Base-by-base conservation (phyloP, 2,888 invertebrate species). In the Dasypogon diadema region DNA sequence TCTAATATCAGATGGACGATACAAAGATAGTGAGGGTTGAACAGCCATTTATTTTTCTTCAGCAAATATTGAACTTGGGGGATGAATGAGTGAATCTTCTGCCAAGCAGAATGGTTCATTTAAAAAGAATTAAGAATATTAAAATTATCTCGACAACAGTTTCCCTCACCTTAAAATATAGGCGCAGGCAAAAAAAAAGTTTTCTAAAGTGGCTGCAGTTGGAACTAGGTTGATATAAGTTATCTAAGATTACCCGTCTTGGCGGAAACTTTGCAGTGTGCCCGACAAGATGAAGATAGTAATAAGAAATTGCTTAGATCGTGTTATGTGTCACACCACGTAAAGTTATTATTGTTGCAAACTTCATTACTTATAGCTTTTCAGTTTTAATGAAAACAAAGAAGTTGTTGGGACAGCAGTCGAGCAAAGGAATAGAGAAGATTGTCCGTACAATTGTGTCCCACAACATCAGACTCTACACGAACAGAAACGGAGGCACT, bases 371-470 rank as follows among this genome's bases (percentile, higher is more conserved):
- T 6, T 24, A n/a, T 26, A 58, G 26, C 24, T 58, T 26, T 26
- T 8, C 26, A 26, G 26, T 2, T 16, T 58, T 24, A 58, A 58
- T 58, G 56, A 58, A 30, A 58, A 58, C 56, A 58, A 58, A 58
- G 56, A 12, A 30, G 26, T 26, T 26, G 16, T 1, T 10, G 30
- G 30, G 56, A 22, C 30, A 30, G 6, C 24, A 4, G 30, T 30
- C 8, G 30, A 3, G 8, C 4, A 30, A 30, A 8, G 8, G 30
- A 8, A 30, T 30, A 30, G 8, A 30, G 8, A 5, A 30, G 30
- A 8, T 30, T 58, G 56, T 58, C 56, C 16, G 30, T 30, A 24
- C 56, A 26, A 58, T 58, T 26, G 56, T 58, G 30, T 58, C 56
- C 56, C 26, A 26, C 26, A 30, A 58, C 16, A 14, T 16, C n/a